A percentile compares a stretch with the other conserved stretches of the same genome.
Evolutionary conservation across 2,113 vertebrate genomes (phyloP).

Genomic region (Circaetus cinerascens): DNA sequence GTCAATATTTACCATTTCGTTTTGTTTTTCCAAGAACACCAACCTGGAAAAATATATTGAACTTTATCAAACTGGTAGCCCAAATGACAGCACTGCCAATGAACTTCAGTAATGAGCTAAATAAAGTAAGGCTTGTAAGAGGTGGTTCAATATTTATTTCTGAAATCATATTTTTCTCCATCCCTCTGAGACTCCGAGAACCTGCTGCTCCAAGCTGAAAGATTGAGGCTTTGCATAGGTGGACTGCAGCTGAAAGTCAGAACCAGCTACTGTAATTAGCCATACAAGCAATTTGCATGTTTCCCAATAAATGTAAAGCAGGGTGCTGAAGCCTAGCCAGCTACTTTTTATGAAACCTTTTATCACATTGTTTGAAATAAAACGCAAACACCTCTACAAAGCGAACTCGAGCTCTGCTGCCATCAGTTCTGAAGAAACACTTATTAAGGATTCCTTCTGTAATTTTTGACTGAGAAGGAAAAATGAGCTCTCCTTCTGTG

Average conservation of each 20-base stretch:
- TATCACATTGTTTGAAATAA: background rate
- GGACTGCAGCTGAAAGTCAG: background rate
- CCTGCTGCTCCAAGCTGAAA: background rate
- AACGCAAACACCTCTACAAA: background rate
- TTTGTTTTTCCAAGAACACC: background rate
- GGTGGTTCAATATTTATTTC: background rate
- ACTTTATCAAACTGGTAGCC: background rate
- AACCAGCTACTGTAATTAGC: background rate
- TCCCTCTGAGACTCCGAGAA: background rate
- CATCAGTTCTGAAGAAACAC: background rate
- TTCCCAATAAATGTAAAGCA: background rate
- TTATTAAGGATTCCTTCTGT: conserved; percentile 10
- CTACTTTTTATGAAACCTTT: background rate
- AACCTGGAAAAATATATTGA: background rate
- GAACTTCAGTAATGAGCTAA: background rate
- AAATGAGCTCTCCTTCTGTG: background rate
- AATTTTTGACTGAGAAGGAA: conserved; percentile 3
- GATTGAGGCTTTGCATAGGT: background rate
- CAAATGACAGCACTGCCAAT: background rate
- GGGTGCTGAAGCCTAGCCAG: background rate
- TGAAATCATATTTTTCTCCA: background rate
- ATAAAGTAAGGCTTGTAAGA: background rate
- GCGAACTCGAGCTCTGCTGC: background rate
- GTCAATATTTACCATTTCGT: background rate
- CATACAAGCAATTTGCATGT: background rate